Conservation (phyloP, 2,113 vertebrate species). For the Odocoileus hemionus region DNA sequence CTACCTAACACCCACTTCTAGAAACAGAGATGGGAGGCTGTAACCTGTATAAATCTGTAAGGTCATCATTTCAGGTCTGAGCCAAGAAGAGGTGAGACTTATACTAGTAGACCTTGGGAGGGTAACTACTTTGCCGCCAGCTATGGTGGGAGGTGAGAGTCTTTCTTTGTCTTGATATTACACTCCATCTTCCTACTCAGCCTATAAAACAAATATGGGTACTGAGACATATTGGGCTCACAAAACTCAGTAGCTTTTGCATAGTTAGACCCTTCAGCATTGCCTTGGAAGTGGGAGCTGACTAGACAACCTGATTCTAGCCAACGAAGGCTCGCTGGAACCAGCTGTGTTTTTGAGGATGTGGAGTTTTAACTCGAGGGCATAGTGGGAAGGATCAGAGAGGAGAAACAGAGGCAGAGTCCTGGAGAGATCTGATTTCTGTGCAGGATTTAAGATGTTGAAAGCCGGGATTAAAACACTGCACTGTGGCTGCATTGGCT, state of each 20-base stretch:
- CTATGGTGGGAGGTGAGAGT: not conserved
- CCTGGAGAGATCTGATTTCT: not conserved
- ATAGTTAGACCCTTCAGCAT: not conserved
- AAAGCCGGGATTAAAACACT: not conserved
- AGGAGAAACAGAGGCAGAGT: not conserved
- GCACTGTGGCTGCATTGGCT: rapidly evolving
- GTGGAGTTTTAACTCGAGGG: not conserved
- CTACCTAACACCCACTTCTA: not conserved
- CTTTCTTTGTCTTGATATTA: conserved; percentile 26
- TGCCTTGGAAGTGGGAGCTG: not conserved
- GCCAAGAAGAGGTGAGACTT: not conserved
- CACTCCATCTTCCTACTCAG: not conserved
- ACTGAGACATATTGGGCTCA: not conserved
- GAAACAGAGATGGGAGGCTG: not conserved
- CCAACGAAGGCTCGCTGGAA: not conserved
- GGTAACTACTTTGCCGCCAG: not conserved
- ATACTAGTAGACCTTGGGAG: not conserved
- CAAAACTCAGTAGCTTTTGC: not conserved
- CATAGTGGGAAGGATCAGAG: not conserved
- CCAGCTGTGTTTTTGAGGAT: not conserved
- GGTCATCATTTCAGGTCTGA: not conserved
- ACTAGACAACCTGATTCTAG: not conserved
- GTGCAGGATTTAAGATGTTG: not conserved
- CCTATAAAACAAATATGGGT: not conserved
- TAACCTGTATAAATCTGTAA: not conserved